These are phyloP conservation scores for Rhynchophorus ferrugineus DNA, from an alignment of 1,140 invertebrate species.

Conservation along the genomic window DNA sequence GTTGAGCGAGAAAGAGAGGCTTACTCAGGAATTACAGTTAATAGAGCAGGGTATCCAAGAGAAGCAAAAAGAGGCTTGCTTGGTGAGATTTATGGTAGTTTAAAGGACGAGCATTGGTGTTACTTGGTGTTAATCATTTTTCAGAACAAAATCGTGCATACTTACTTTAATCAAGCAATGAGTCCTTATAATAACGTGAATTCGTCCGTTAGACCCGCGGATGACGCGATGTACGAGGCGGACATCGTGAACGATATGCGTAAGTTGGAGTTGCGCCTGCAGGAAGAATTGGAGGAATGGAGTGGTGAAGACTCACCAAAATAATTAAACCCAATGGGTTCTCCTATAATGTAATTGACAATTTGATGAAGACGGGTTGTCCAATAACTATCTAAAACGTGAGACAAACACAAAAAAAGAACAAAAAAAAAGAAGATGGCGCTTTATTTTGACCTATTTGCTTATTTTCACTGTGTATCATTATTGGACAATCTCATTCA, in stretches of 20 bases:
- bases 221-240: slow-evolving; percentile 59
- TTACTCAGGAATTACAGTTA: slow-evolving; percentile 56
- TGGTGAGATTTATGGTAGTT: slow-evolving; percentile 43
- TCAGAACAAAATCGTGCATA: slow-evolving; percentile 38
- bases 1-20: slow-evolving; percentile 48
- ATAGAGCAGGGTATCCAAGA: slow-evolving; percentile 61
- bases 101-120: too few relatives aligned
- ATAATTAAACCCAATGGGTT: slow-evolving; percentile 27
- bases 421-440: too few relatives aligned
- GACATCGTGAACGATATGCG: slow-evolving; percentile 61
- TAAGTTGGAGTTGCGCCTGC: slow-evolving; percentile 56
- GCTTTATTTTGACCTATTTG: slow-evolving; percentile 9
- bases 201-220: slow-evolving; percentile 18
- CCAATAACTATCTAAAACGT: background rate
- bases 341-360: background rate
- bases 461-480: slow-evolving; percentile 14
- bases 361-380: background rate
- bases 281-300: slow-evolving; percentile 61
- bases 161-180: slow-evolving; percentile 29
- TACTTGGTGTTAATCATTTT: slow-evolving; percentile 16
- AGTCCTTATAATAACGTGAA: slow-evolving; percentile 26
- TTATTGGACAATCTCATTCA: slow-evolving; percentile 28
- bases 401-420: too few relatives aligned
- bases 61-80: slow-evolving; percentile 55
- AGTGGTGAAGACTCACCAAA: slow-evolving; percentile 52